Percentiles rank a stretch among this genome's conserved stretches.
These are phyloP conservation scores for Sapayoa aenigma DNA, from an alignment of 2,113 vertebrate species.

Conservation along the genomic window DNA sequence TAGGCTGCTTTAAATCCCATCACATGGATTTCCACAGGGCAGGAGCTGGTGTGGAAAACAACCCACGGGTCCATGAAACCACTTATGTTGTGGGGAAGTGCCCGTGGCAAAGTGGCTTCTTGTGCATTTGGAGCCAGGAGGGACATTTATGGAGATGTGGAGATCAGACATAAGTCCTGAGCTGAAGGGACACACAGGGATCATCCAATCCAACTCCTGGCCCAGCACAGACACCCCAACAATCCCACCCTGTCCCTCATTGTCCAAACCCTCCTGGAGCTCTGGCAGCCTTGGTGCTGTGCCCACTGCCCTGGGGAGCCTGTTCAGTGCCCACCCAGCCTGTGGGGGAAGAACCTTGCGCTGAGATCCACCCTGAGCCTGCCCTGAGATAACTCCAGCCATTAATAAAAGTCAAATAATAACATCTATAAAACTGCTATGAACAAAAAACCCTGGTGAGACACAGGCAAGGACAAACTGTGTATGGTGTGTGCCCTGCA, in stretches of 20 bases:
- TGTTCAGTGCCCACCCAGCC: background rate
- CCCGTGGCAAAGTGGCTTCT: background rate
- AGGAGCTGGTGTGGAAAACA: background rate
- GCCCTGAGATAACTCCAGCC: background rate
- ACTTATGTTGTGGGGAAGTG: fast-evolving
- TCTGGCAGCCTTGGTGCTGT: background rate
- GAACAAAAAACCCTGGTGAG: background rate
- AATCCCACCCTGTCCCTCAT: background rate
- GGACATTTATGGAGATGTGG: fast-evolving
- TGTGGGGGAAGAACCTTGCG: background rate
- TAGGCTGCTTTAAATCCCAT: background rate
- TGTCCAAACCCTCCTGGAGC: background rate
- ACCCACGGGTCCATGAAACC: background rate
- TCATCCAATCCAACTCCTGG: fast-evolving
- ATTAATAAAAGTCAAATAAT: background rate
- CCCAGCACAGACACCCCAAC: background rate
- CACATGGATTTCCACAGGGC: fast-evolving
- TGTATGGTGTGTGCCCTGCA: background rate
- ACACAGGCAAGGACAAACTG: background rate
- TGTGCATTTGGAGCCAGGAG: background rate
- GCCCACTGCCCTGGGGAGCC: background rate
- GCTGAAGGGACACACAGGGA: background rate
- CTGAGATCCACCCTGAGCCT: background rate
- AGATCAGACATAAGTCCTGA: background rate
- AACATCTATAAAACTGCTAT: too few species aligned